Evolutionary conservation across 2,113 vertebrate species (phyloP), one percentile per base, ranked within the genome.

Genomic region (Pavo muticus): DNA sequence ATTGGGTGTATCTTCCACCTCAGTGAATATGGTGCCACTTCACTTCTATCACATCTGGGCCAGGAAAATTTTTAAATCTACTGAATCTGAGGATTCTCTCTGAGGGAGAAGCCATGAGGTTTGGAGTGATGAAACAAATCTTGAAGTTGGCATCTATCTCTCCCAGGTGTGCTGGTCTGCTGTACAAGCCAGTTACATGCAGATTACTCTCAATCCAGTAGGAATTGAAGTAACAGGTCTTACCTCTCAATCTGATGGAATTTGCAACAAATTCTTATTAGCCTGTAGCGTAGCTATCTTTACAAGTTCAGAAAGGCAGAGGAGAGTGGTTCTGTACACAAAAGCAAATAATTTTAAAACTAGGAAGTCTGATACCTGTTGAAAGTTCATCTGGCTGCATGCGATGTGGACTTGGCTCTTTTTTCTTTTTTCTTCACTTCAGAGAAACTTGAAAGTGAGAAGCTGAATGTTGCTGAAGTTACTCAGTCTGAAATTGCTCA

Each of bases 401-500:
- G 35, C 56, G 40, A 87, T 56, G 16, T 83, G 57, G 59, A 94
- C n/a, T 16, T 63, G 35, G 2, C 4, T 92, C 29, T 24, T 81
- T 94, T 92, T 95, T 92, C 29, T 24, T 81, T 94, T 92, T 95
- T 45, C 35, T 95, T 83, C 70, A 35, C 70, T 86, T 74, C 88
- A 98, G 98, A 99, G 95, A 99, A 99, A 87, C 98, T 99, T 69
- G 98, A 99, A 96, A 97, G 98, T 18, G 98, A 98, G 96, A 98
- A 98, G 92, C 97, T 99, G 85, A 99, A 99, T 11, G 98, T 99
- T 27, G 98, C 98, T 18, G 98, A 99, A 97, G 98, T 99, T 89
- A 99, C 98, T 60, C 98, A 99, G 94, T 99, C 98, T 23, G 98
- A 99, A 97, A 98, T 99, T 71, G 98, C 98, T 77, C 98, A 99